Evolutionary conservation across 2,113 vertebrate species (phyloP), one percentile per base, ranked within the genome.

Genomic region (Cnemophilus loriae): DNA sequence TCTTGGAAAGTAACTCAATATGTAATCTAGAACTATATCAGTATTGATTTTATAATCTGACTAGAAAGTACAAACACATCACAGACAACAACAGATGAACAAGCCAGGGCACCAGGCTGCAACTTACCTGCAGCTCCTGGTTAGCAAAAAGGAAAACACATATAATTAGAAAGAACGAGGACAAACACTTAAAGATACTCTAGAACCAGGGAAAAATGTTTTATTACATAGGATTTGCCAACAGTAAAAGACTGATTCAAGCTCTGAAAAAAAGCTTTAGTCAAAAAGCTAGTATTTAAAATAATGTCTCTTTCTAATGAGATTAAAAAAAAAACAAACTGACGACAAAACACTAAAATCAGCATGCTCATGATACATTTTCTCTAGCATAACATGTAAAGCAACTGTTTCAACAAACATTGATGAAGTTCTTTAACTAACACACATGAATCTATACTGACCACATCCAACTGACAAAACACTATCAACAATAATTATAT

Each of bases 61-160:
- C 96, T 92, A 97, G 89, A 84, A 92, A 94, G 86, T 90, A 97
- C 95, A 97, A 81, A 92, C 55, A 97, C 95, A 93, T 33, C 94
- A 97, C 97, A 97, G 92, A 97, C 89, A 97, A 94, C 92, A 85
- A 97, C 96, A 95, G 70, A 97, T 80, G 87, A 96, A 97, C 93
- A 93, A 96, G 93, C 96, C 97, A 97, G 97, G 96, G 96, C 96
- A 96, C 98, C 97, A 98, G 98, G 97, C 97, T 98, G 97, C 98
- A 97, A 99, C 99, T 99, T 99, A 99, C 99, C 99, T 99, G 99
- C 98, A 99, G 98, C 98, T 99, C 99, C 99, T 99, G 99, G 99
- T 98, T 98, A 98, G 99, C 99, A 99, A 98, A 98, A 99, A 98
- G 98, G 98, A 98, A 98, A 98, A 99, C 96, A 98, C 97, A 99